These are phyloP conservation scores for Charaxes varanes DNA, from an alignment of 1,140 invertebrate species.

Conservation along the genomic window DNA sequence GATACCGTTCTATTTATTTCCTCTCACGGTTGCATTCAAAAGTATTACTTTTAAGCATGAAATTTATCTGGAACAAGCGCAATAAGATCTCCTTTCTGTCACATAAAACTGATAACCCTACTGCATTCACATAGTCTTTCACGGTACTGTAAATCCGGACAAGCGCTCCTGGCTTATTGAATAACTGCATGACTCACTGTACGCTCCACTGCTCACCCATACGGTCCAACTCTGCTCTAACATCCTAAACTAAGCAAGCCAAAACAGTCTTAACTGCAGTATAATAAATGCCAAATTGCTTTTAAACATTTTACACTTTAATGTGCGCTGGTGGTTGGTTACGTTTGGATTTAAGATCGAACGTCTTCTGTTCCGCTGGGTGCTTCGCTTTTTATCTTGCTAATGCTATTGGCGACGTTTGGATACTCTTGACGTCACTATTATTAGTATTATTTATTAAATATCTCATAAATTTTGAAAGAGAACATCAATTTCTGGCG, in stretches of 20 bases:
- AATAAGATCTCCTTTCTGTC: conserved; percentile 21
- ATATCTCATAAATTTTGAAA: conserved; percentile 6
- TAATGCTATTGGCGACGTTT: conserved; percentile 23
- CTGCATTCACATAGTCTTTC: conserved; percentile 37
- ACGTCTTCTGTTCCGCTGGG: conserved; percentile 24
- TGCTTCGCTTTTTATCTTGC: conserved; percentile 23
- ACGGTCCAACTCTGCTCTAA: conserved; percentile 22
- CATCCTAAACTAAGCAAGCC: conserved; percentile 7
- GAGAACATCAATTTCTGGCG: no score
- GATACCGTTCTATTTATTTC: no score
- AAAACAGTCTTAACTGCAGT: conserved; percentile 8
- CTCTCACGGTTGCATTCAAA: no score
- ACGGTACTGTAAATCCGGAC: conserved; percentile 45
- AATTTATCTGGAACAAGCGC: background rate
- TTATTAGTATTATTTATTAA: conserved; percentile 20
- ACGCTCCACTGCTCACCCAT: conserved; percentile 49
- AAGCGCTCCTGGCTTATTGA: conserved; percentile 50
- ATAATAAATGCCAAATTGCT: conserved; percentile 3
- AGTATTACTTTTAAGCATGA: no score
- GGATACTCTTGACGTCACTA: conserved; percentile 24
- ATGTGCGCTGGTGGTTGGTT: background rate
- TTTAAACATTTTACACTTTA: conserved; percentile 3
- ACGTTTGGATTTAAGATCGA: conserved; percentile 21
- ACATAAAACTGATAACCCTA: conserved; percentile 34
- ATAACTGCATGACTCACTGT: conserved; percentile 58